Evolutionary conservation across 1,140 invertebrate species (phyloP), one percentile per base, ranked within the genome.

Genomic region (Yoshiicerus persimilis): DNA sequence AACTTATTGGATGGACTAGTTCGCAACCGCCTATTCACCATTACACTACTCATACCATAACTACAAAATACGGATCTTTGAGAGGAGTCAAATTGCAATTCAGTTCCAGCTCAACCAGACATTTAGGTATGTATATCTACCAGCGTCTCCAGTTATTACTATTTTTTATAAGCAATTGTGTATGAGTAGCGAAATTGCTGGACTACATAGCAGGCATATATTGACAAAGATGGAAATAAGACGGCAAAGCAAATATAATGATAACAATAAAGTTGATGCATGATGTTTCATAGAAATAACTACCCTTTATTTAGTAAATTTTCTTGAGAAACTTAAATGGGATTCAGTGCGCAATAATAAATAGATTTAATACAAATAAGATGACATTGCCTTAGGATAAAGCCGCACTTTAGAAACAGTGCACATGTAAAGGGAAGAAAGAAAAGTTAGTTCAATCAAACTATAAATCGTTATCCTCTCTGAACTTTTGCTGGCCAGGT

Each of bases 61-160:
- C 27, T 38, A 90, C 90, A 23, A 90, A 90, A 32, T 90, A 90
- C 75, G 90, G 90, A 4, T 87, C 88, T 20, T 84, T 90, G 11
- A 84, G 88, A 25, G 90, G 90, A 23, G 75, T 90, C 41, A 70
- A 83, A 80, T 80, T 89, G 13, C 90, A 90, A 75, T 90, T 90
- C 80, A 89, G 87, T 38, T 88, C 90, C 23, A 89, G 90, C 62
- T 88, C 88, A 34, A 75, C 87, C 4, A 89, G 70, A 39, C 90
- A 90, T 80, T 39, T 90, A n/a, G 90, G 90, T 89, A 86, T 89
- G 86, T 47, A 6, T n/a, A n/a, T n/a, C n/a, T n/a, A n/a, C n/a
- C n/a, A n/a, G n/a, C n/a, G n/a, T n/a, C n/a, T n/a, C n/a, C n/a
- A n/a, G n/a, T n/a, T n/a, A n/a, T n/a, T n/a, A n/a, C n/a, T n/a